phyloP scores from a whole-genome alignment of 92 coral and sea anemone genomes.

The Hydrozoanthus gracilis region DNA sequence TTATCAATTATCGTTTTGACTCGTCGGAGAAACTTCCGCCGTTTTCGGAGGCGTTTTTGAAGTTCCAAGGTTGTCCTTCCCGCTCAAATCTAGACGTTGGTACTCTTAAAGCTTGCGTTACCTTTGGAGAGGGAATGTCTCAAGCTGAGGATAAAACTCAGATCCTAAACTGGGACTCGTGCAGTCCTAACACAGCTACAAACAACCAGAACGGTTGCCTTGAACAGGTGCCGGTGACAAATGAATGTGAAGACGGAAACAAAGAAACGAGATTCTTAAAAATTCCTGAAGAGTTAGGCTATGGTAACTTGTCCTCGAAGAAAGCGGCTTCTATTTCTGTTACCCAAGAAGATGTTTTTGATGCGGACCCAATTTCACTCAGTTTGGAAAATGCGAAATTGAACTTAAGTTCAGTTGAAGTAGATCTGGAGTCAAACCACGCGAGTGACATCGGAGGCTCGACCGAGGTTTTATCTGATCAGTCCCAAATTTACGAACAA shows the following conservation, averaged over 20 bases:
- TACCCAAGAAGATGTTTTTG: slow-evolving; percentile 5
- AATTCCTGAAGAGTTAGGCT: neutral
- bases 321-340: neutral
- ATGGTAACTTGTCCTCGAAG: neutral
- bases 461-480: neutral
- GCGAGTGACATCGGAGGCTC: neutral
- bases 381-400: slow-evolving; percentile 41
- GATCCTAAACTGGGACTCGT: slow-evolving; percentile 28
- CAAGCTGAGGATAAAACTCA: slow-evolving; percentile 6
- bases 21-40: slow-evolving; percentile 78
- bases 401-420: neutral
- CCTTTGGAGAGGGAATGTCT: slow-evolving; percentile 7
- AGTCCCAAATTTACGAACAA: neutral
- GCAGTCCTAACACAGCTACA: neutral
- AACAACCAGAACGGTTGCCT: slow-evolving; percentile 19
- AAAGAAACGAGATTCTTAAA: neutral
- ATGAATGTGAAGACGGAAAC: slow-evolving; percentile 12
- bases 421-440: slow-evolving; percentile 1
- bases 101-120: neutral
- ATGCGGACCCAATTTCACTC: slow-evolving; percentile 32
- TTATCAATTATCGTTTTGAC: slow-evolving; percentile 84
- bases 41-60: slow-evolving; percentile 82
- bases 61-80: neutral
- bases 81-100: neutral
- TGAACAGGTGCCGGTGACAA: slow-evolving; percentile 29